Percentiles rank a stretch among this genome's conserved stretches.
Conservation (phyloP, 2,113 vertebrate genomes). For the Anser cygnoides region DNA sequence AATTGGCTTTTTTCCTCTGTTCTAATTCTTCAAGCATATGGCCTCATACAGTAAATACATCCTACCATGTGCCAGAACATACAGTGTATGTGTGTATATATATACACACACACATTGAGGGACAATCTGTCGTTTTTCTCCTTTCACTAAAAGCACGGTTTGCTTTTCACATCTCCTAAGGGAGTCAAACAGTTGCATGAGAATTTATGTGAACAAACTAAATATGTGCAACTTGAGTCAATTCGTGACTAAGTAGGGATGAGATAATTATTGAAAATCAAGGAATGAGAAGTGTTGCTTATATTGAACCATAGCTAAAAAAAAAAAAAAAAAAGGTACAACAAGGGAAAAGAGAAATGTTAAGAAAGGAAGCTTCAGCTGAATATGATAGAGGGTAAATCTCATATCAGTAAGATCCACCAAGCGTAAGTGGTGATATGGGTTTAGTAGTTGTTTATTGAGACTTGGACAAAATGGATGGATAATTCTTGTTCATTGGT, state of each 20-base stretch:
- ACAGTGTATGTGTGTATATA: constrained; percentile 60
- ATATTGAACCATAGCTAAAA: not conserved
- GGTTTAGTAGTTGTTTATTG: not conserved
- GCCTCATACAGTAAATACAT: constrained; percentile 72
- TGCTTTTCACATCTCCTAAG: constrained; percentile 56
- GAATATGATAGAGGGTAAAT: not conserved
- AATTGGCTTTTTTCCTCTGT: constrained; percentile 71
- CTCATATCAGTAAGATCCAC: not conserved
- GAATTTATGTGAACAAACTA: constrained; percentile 52
- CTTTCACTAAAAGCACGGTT: constrained; percentile 54
- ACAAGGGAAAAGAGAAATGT: not conserved
- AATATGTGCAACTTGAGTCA: constrained; percentile 29
- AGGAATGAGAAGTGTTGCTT: not conserved
- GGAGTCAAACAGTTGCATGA: constrained; percentile 51
- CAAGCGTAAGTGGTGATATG: not conserved
- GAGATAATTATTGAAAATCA: constrained; percentile 21
- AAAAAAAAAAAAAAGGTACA: not conserved
- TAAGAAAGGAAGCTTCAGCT: not conserved
- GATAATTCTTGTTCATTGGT: not conserved
- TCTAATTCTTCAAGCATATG: constrained; percentile 74
- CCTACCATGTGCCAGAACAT: constrained; percentile 77
- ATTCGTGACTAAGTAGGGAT: constrained; percentile 26
- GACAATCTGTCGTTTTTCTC: constrained; percentile 74
- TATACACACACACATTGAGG: constrained; percentile 58
- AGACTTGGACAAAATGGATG: not conserved